phyloP scores from a whole-genome alignment of 2,888 invertebrate species.

The Acheta domesticus region DNA sequence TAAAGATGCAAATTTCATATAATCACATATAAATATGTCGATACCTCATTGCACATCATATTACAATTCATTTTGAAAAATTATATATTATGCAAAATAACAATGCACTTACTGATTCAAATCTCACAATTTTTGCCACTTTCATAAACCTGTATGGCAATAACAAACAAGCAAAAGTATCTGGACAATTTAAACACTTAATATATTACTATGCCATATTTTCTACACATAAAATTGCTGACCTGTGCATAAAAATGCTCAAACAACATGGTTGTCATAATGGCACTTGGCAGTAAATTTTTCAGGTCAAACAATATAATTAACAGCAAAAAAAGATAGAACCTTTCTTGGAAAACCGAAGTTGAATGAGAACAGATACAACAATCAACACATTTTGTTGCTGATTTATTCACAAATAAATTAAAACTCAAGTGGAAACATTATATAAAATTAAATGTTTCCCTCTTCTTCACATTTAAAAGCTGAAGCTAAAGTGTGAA shows the following conservation, averaged over 20 bases:
- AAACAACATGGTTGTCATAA: neutral
- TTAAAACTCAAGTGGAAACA: no score
- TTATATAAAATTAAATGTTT: neutral
- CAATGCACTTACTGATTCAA: neutral
- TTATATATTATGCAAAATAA: neutral
- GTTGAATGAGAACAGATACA: no score
- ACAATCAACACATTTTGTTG: no score
- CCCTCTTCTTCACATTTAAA: neutral
- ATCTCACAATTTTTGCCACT: neutral
- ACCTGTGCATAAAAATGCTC: neutral
- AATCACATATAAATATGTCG: neutral
- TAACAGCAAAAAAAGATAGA: neutral
- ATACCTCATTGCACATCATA: neutral
- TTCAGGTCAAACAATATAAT: neutral
- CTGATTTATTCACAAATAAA: no score
- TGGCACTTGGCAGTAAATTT: neutral
- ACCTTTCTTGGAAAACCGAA: no score
- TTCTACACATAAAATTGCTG: neutral
- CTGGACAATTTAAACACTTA: neutral
- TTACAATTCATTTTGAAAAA: neutral
- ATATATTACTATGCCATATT: neutral
- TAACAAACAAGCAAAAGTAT: neutral
- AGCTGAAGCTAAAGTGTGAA: conserved; percentile 1
- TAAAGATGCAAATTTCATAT: neutral
- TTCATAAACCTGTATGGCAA: neutral